Conservation (phyloP, 2,888 invertebrate genomes). For the Ommatoiulus sabulosus region DNA sequence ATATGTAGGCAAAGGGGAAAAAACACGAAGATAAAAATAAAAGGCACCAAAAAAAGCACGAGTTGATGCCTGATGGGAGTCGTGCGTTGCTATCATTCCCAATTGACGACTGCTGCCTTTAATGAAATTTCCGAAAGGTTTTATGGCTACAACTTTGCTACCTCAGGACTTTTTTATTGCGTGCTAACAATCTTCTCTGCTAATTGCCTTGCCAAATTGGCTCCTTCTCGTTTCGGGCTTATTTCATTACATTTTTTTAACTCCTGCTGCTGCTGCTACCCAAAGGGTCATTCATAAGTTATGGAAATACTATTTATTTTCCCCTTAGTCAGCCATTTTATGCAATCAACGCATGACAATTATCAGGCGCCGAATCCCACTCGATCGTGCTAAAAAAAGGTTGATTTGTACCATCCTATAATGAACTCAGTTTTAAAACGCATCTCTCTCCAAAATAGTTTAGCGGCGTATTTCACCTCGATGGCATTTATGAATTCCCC, state of each 20-base stretch:
- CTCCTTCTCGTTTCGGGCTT: constrained; percentile 19
- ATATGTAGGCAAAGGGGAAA: constrained; percentile 7
- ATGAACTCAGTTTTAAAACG: not conserved
- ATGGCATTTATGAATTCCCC: no score
- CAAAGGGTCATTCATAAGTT: constrained; percentile 19
- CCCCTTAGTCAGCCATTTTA: not conserved
- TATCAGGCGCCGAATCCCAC: not conserved
- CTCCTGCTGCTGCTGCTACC: not conserved
- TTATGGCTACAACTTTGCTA: constrained; percentile 19
- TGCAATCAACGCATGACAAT: constrained; percentile 4
- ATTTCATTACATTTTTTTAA: not conserved
- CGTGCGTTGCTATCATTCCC: not conserved
- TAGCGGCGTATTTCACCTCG: no score
- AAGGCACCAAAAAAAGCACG: not conserved
- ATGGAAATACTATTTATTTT: not conserved
- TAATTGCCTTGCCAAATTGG: constrained; percentile 19
- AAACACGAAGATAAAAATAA: constrained; percentile 10
- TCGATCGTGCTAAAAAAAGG: not conserved
- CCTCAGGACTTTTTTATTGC: constrained; percentile 19
- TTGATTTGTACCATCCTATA: not conserved
- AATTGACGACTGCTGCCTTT: constrained; percentile 19
- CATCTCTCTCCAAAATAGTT: not conserved
- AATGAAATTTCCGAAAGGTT: constrained; percentile 19
- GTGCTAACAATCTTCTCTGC: constrained; percentile 19
- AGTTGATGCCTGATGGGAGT: constrained; percentile 5